phyloP scores from a whole-genome alignment of 2,797 vertebrate genomes.

The Microhierax caerulescens region DNA sequence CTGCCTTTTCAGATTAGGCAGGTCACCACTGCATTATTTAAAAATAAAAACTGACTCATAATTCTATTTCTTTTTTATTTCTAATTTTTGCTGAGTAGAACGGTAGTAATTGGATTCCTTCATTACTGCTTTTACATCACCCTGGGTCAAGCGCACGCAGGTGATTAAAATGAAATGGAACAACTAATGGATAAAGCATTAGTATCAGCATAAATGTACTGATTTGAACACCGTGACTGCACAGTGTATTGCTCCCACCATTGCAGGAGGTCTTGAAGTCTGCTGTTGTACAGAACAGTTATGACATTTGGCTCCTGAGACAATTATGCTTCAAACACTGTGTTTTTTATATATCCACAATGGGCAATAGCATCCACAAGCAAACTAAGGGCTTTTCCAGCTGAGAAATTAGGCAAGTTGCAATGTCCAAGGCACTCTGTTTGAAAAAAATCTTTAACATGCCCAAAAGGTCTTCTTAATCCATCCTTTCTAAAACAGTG shows the following conservation, averaged over 20 bases:
- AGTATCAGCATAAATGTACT: slow-evolving; percentile 26
- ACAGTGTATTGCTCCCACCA: background rate
- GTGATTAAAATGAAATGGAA: slow-evolving; percentile 63
- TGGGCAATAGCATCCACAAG: background rate
- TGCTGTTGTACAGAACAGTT: background rate
- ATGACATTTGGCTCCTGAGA: background rate
- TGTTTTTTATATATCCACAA: background rate
- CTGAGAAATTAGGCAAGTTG: background rate
- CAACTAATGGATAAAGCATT: slow-evolving; percentile 47
- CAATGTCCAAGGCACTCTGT: background rate
- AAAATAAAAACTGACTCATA: background rate
- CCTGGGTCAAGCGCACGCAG: background rate
- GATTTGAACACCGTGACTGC: background rate
- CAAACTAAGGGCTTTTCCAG: background rate
- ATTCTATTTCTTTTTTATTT: slow-evolving; percentile 3
- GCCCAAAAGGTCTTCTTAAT: background rate
- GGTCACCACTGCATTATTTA: background rate
- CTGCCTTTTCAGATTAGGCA: background rate
- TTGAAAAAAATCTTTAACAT: background rate
- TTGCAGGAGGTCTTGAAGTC: background rate
- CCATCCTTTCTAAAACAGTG: background rate
- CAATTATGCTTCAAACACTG: background rate
- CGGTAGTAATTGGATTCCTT: background rate
- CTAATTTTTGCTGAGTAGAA: background rate
- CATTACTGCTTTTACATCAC: background rate